Conservation (phyloP, 2,113 vertebrate genomes). For the Tragelaphus strepsiceros region DNA sequence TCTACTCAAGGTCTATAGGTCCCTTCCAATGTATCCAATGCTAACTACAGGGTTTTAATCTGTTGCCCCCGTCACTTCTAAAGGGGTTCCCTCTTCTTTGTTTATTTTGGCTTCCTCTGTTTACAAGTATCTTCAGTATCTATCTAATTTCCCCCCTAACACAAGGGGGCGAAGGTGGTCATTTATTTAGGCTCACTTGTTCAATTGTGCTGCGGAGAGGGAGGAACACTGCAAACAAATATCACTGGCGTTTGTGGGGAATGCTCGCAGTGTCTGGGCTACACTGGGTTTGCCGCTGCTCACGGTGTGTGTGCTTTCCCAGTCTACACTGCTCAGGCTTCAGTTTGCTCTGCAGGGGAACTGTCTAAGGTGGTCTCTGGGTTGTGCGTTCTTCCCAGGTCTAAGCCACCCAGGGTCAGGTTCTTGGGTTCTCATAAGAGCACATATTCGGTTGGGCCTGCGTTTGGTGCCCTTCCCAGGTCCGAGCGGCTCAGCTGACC, state of each 20-base stretch:
- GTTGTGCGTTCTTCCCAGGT: background rate
- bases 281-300: background rate
- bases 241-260: background rate
- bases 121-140: background rate
- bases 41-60: background rate
- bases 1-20: background rate
- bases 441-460: background rate
- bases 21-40: background rate
- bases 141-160: background rate
- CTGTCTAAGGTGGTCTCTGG: background rate
- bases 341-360: background rate
- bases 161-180: background rate
- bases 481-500: background rate
- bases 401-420: background rate
- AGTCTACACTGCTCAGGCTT: background rate
- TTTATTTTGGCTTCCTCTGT: background rate
- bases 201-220: background rate
- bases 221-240: background rate
- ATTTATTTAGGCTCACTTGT: background rate
- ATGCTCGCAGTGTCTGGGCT: background rate
- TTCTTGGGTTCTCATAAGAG: background rate
- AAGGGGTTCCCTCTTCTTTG: background rate
- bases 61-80: background rate
- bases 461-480: background rate
- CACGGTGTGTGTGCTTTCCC: background rate